These are phyloP conservation scores for Himalopsyche anomala DNA, from an alignment of 2,888 invertebrate species.

Conservation along the genomic window DNA sequence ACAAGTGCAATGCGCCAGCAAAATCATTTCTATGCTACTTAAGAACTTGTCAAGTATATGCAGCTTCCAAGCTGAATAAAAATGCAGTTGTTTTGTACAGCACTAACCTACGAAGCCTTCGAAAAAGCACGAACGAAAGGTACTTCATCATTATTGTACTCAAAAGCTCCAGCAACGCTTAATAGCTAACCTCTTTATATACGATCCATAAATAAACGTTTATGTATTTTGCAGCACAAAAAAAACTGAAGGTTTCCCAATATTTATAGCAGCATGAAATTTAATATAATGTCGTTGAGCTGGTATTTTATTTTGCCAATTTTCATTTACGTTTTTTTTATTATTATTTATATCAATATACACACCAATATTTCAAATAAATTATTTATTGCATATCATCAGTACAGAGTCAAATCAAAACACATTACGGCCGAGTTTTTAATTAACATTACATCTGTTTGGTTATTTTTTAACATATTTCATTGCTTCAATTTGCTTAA, in stretches of 20 bases:
- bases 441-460: too few species aligned
- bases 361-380: background rate
- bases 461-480: too few species aligned
- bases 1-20: too few species aligned
- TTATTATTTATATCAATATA: background rate
- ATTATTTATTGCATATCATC: too few species aligned
- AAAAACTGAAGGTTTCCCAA: slow-evolving; percentile 39
- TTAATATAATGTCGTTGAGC: slow-evolving; percentile 36
- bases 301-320: slow-evolving; percentile 33
- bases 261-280: slow-evolving; percentile 36
- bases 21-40: background rate
- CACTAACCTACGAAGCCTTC: slow-evolving; percentile 2
- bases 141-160: slow-evolving; percentile 50
- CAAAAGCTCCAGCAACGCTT: slow-evolving; percentile 40
- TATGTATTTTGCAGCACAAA: slow-evolving; percentile 42
- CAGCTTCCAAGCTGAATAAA: background rate
- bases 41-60: background rate
- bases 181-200: slow-evolving; percentile 44
- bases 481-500: too few species aligned
- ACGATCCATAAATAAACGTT: slow-evolving; percentile 35
- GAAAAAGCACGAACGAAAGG: slow-evolving; percentile 47
- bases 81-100: slow-evolving; percentile 31
- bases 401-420: too few species aligned
- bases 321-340: background rate
- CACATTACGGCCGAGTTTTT: too few species aligned